phyloP scores from a whole-genome alignment of 2,797 vertebrate genomes.

The Columba guinea region DNA sequence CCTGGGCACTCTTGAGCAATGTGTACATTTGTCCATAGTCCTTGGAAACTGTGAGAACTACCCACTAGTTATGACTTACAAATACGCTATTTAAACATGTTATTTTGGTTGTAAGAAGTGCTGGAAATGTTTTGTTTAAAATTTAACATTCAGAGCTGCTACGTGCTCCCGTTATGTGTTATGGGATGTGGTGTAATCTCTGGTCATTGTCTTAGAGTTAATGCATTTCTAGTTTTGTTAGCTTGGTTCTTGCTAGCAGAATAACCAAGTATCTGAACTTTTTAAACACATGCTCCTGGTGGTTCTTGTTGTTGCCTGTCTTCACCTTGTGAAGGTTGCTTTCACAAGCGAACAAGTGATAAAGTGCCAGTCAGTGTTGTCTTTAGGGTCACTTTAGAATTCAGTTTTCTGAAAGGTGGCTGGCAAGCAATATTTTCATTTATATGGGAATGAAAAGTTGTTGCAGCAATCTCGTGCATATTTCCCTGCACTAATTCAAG shows the following conservation, averaged over 20 bases:
- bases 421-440: background rate
- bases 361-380: background rate
- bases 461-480: background rate
- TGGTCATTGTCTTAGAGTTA: background rate
- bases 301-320: background rate
- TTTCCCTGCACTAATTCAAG: background rate
- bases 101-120: background rate
- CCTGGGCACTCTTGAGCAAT: background rate
- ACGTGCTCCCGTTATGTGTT: fast-evolving
- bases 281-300: background rate
- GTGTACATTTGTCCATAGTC: background rate
- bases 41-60: background rate
- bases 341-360: background rate
- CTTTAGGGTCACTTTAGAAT: background rate
- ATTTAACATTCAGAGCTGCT: background rate
- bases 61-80: background rate
- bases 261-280: background rate
- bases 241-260: background rate
- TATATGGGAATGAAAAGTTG: background rate
- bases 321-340: background rate
- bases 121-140: background rate
- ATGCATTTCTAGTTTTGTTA: background rate
- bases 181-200: background rate
- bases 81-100: background rate
- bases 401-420: background rate